phyloP scores from a whole-genome alignment of 2,113 vertebrate species.

The Pachypanchax playfairii region DNA sequence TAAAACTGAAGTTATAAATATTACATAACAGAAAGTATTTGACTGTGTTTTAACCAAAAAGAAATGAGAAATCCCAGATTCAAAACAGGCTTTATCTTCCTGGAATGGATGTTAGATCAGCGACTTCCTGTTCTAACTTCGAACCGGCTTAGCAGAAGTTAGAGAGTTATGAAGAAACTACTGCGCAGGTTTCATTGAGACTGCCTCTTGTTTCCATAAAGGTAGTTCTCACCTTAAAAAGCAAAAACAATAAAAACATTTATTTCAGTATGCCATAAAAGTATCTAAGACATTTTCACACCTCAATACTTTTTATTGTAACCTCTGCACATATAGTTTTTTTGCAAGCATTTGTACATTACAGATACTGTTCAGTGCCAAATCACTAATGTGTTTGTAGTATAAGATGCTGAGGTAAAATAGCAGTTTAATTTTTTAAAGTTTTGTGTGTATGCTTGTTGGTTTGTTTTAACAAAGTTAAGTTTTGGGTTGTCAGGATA shows the following conservation, averaged over 20 bases:
- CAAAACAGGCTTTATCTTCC: neutral
- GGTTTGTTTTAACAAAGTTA: neutral
- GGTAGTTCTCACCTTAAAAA: neutral
- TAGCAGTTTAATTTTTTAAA: conserved; percentile 2
- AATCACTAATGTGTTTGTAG: neutral
- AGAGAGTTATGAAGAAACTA: neutral
- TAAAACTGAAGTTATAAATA: conserved; percentile 5
- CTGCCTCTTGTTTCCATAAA: neutral
- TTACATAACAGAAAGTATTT: too few species aligned
- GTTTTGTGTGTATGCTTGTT: neutral
- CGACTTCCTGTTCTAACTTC: neutral
- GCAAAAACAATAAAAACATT: neutral
- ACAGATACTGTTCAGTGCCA: conserved; percentile 23
- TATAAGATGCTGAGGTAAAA: neutral
- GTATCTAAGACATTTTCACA: fast-evolving
- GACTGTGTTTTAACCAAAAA: neutral
- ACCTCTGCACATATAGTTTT: neutral
- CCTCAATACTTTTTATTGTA: conserved; percentile 18
- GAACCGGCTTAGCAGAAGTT: neutral
- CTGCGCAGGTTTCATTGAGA: neutral
- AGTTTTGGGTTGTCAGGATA: conserved; percentile 1
- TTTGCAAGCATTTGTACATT: conserved; percentile 6
- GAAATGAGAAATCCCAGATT: neutral
- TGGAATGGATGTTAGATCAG: neutral
- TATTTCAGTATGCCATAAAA: neutral